Percentiles rank a stretch among this genome's conserved stretches.
Evolutionary conservation across 2,797 vertebrate genomes (phyloP).

Genomic region (Sphenopsis melanotis): DNA sequence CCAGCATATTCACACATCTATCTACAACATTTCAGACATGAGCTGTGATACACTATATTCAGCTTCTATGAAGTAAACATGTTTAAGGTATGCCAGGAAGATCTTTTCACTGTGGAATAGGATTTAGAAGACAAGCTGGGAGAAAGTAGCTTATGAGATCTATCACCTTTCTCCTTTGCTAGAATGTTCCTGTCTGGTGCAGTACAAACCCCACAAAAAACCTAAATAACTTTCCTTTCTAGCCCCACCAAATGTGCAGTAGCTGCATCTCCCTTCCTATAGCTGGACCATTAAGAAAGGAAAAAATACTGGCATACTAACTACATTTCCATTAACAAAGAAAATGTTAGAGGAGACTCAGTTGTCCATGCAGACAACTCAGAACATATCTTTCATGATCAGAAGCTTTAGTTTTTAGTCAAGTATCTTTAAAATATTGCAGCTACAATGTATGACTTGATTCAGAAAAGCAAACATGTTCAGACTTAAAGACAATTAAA

Average conservation of each 20-base stretch:
- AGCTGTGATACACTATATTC: not conserved
- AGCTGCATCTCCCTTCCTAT: not conserved
- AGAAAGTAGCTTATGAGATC: not conserved
- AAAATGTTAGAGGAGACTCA: not conserved
- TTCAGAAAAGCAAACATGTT: rapidly evolving
- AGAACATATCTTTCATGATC: not conserved
- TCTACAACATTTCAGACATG: not conserved
- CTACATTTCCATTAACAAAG: not conserved
- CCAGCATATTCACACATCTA: not conserved
- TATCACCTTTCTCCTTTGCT: not conserved
- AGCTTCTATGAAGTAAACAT: not conserved
- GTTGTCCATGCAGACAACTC: not conserved
- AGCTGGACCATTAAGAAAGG: not conserved
- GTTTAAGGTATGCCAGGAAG: not conserved
- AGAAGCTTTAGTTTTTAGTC: not conserved
- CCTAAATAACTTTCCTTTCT: not conserved
- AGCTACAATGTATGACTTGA: not conserved
- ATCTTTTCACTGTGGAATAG: not conserved
- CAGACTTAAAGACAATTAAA: not conserved
- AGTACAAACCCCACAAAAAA: not conserved
- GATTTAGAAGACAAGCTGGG: not conserved
- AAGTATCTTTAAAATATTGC: not conserved
- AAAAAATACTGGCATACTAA: not conserved
- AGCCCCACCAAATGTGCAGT: not conserved
- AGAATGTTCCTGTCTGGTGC: not conserved